Conservation (phyloP, 2,888 invertebrate species). For the Quadroppia sp. region DNA sequence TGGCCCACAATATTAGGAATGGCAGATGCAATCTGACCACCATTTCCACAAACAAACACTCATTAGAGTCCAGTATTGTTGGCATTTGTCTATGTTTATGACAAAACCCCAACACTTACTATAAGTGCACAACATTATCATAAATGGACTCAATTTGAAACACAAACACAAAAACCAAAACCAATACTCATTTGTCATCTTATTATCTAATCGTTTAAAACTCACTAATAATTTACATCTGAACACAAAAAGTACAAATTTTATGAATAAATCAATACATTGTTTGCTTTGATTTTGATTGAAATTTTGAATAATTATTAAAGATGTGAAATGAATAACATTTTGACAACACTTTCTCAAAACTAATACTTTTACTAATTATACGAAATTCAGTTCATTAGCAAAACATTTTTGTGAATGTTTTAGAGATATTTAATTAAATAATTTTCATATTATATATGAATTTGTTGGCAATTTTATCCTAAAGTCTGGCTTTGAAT, state of each 20-base stretch:
- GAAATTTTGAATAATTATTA: too few species aligned
- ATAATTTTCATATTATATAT: too few species aligned
- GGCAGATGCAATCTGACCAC: constrained; percentile 22
- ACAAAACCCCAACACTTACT: not conserved
- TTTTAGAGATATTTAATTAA: not conserved
- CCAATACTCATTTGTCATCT: constrained; percentile 9
- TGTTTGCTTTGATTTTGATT: too few species aligned
- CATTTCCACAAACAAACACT: not conserved
- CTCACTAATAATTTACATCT: not conserved
- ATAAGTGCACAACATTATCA: not conserved
- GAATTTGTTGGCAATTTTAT: too few species aligned
- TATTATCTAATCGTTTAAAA: not conserved
- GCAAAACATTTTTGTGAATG: too few species aligned
- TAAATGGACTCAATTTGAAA: not conserved
- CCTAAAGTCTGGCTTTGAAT: too few species aligned
- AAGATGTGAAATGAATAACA: too few species aligned
- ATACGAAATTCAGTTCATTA: too few species aligned
- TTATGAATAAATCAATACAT: too few species aligned
- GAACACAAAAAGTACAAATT: not conserved
- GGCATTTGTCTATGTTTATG: not conserved
- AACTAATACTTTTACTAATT: too few species aligned
- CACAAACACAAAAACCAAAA: not conserved
- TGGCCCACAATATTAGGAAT: not conserved
- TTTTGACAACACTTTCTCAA: too few species aligned
- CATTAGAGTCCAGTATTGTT: not conserved